Percentiles rank a stretch among this genome's conserved stretches.
Evolutionary conservation across 2,888 invertebrate genomes (phyloP).

Genomic region (Caenorhabditis sp.): DNA sequence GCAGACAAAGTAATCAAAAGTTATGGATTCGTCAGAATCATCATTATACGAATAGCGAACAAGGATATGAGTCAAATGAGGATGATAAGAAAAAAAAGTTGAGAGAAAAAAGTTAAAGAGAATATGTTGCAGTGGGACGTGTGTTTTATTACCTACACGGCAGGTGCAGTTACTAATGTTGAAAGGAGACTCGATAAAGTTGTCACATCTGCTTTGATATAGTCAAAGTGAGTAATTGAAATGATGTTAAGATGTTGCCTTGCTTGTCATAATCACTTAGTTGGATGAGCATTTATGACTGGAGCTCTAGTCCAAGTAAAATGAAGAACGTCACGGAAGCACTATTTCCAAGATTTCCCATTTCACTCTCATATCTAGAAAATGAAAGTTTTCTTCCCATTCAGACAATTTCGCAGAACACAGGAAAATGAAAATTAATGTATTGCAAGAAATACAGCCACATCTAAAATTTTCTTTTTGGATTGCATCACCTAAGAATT

Average conservation of each 20-base stretch:
- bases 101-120: neutral
- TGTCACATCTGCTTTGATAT: too few species aligned
- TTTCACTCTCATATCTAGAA: conserved; percentile 15
- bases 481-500: neutral
- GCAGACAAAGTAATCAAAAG: conserved; percentile 30
- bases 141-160: neutral
- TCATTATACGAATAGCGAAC: neutral
- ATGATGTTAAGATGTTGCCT: too few species aligned
- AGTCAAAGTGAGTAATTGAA: too few species aligned
- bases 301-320: too few species aligned
- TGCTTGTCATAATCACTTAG: too few species aligned
- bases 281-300: too few species aligned
- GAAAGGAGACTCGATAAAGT: neutral
- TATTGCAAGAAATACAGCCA: neutral
- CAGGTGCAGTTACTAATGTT: neutral
- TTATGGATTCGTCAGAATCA: conserved; percentile 2
- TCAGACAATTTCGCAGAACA: neutral
- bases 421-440: neutral
- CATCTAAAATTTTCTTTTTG: conserved; percentile 7
- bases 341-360: neutral
- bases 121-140: neutral
- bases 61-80: neutral
- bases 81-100: neutral
- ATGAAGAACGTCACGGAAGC: neutral
- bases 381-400: neutral